Conservation (phyloP, 1,140 invertebrate genomes). For the Cydia splendana region DNA sequence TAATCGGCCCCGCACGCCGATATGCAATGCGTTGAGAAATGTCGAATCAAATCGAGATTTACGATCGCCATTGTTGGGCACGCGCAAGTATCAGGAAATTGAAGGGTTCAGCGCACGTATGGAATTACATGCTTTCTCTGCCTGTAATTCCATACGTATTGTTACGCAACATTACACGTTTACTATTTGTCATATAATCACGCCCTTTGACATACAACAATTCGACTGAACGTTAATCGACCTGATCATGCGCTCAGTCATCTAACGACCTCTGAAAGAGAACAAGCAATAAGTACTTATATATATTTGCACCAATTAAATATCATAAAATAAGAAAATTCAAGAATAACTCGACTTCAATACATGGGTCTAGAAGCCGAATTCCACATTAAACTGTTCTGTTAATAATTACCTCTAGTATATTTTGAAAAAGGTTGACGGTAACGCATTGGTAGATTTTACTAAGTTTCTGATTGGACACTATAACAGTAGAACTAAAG, state of each 20-base stretch:
- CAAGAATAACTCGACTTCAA: too few species aligned
- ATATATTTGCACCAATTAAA: too few species aligned
- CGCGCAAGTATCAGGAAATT: slow-evolving; percentile 23
- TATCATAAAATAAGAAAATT: too few species aligned
- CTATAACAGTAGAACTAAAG: slow-evolving; percentile 36
- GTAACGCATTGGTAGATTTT: slow-evolving; percentile 36
- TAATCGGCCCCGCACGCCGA: background rate
- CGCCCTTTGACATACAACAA: slow-evolving; percentile 12
- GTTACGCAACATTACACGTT: slow-evolving; percentile 8
- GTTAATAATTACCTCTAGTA: background rate
- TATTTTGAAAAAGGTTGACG: slow-evolving; percentile 42
- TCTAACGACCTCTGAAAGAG: background rate
- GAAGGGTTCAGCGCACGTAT: slow-evolving; percentile 19
- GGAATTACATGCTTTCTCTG: slow-evolving; percentile 1
- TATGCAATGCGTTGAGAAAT: slow-evolving; percentile 15
- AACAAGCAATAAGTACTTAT: background rate
- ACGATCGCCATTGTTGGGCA: slow-evolving; percentile 22
- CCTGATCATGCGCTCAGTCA: background rate
- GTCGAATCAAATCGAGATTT: slow-evolving; percentile 30
- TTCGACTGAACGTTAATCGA: background rate
- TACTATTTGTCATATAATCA: slow-evolving; percentile 15
- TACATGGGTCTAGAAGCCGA: too few species aligned
- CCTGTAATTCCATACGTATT: slow-evolving; percentile 5
- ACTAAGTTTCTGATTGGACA: slow-evolving; percentile 41
- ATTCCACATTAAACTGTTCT: too few species aligned